Evolutionary conservation across 92 coral and sea anemone species (phyloP), one percentile per base, ranked within the genome.

Genomic region (Muricea muricata): DNA sequence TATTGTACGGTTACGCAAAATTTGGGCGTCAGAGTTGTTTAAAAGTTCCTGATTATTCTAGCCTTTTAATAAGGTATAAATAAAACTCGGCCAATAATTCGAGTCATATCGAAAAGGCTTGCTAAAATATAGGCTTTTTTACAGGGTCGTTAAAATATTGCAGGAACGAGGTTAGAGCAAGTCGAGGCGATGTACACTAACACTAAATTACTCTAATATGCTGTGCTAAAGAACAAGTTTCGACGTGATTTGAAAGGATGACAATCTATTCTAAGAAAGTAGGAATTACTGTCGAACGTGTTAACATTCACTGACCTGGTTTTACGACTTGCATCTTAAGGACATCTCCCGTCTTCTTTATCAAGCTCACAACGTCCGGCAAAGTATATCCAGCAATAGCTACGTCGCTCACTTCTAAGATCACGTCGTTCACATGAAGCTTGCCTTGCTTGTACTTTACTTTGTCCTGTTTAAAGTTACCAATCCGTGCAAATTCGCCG

Each of bases 381-480:
- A 91, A 87, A 41, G 99, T 97, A 23, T 89, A 97, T 0, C 99
- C 99, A 9, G 99, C 99, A 2, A 97, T 97, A 2, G 98, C 88
- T 11, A 81, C 86, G 20, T 89, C 87, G 66, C 92, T 91, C 15
- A 97, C 93, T 87, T 97, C 98, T 66, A 97, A 65, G 12, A 97
- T 88, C 17, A 97, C 82, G 57, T 97, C 99, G 52, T 91, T 94
- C 5, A 78, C 87, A 28, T 88, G 93, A 26, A 97, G 85, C 68
- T 93, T 97, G 13, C 99, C 99, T 26, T 93, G 89, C 73, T 91
- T 97, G 85, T 90, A 86, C 76, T 87, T 88, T 40, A 97, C 86
- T 89, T 91, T 92, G 34, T 97, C 97, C 78, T 94, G 98, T 34
- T 83, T 94, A 75, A 97, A 86, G 73, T 91, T 97, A 30, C 99